Evolutionary conservation across 2,797 vertebrate genomes (phyloP), one percentile per base, ranked within the genome.

Genomic region (Enteromius thamalakanensis): DNA sequence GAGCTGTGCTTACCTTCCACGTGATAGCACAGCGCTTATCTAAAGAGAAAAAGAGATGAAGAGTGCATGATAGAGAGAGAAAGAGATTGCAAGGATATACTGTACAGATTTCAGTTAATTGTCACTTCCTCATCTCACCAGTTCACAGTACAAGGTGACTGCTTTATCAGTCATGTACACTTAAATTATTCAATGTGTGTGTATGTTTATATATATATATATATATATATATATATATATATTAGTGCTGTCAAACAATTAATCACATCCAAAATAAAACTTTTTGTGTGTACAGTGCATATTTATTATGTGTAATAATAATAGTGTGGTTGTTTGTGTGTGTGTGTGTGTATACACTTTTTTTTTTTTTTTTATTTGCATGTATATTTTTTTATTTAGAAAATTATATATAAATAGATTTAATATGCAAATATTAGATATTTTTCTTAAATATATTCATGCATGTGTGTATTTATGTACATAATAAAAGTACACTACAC

Each of bases 1-100:
- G 93, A 92, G 92, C 85, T 62, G 88, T 91, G 92, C 94, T 94
- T 93, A 92, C 93, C 90, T 93, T 92, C 86, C 83, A 86, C 87
- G 84, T 90, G 92, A 94, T 90, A 92, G 81, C 85, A 53, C 74
- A 80, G 79, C 34, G 71, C 87, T 90, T 90, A 90, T 95, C 93
- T 87, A 87, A 37, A 86, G 74, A 62, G 58, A 84, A 77, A 70
- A 68, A 79, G 67, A n/a, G 34, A 58, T 47, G 64, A 53, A 26
- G 67, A 71, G 69, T 78, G 62, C 32, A 65, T 42, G 29, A 81
- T 58, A 76, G 76, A 78, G 11, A 71, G 71, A 80, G 51, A 42
- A 65, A 58, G 84, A 83, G 86, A 87, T 86, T 84, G 87, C 67
- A 85, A 82, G n/a, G 82, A 64, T 81, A 71, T 79, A 26, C 26